These are phyloP conservation scores for Hemaris fuciformis DNA, from an alignment of 2,888 invertebrate species.

Conservation along the genomic window DNA sequence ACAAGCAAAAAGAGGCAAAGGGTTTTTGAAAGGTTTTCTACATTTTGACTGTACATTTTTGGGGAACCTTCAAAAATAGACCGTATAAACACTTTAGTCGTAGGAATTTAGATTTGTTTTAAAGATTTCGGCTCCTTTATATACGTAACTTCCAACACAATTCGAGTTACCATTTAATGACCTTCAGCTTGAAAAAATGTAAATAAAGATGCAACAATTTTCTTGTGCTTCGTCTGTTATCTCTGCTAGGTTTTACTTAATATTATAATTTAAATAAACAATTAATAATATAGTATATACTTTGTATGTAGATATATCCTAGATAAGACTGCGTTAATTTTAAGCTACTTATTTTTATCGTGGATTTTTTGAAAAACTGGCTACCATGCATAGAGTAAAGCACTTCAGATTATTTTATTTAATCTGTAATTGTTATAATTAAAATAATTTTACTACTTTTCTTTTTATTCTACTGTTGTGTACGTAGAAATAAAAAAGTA, in stretches of 20 bases:
- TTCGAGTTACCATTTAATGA: constrained; percentile 74
- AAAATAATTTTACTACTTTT: constrained; percentile 7
- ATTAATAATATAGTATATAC: neutral
- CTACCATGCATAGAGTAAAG: neutral
- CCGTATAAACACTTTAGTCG: constrained; percentile 49
- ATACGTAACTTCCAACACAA: constrained; percentile 64
- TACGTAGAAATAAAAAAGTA: constrained; percentile 12
- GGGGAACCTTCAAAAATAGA: constrained; percentile 69
- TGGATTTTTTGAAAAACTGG: neutral
- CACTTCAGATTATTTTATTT: neutral
- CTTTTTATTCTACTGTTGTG: constrained; percentile 12
- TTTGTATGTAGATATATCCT: constrained; percentile 32
- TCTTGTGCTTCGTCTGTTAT: constrained; percentile 35
- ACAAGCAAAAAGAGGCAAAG: constrained; percentile 79
- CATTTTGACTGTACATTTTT: constrained; percentile 65
- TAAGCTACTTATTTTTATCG: constrained; percentile 30
- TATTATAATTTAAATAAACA: constrained; percentile 15
- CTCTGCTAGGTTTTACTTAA: constrained; percentile 19
- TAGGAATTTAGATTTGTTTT: constrained; percentile 39
- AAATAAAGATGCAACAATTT: constrained; percentile 57
- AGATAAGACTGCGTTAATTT: constrained; percentile 45
- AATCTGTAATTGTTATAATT: constrained; percentile 1
- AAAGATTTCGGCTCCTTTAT: constrained; percentile 41
- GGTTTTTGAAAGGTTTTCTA: constrained; percentile 73
- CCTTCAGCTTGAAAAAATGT: constrained; percentile 62